Base-by-base conservation (phyloP, 2,113 vertebrate species). In the Anguilla japonica region DNA sequence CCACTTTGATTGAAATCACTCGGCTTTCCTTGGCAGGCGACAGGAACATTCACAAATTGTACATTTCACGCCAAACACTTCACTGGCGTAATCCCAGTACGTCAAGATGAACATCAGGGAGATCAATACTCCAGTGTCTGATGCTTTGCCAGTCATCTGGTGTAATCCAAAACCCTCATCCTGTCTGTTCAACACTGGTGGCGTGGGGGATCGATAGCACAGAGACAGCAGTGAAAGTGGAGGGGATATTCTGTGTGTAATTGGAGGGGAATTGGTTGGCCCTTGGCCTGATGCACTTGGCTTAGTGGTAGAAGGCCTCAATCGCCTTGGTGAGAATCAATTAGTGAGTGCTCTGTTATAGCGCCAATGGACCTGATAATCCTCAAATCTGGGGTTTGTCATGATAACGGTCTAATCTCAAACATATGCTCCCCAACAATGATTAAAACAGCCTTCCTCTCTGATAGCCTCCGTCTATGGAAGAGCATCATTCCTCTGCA, bases 401-500 rank as follows among this genome's bases (percentile, higher is more conserved):
- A 75, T 84, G 86, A 88, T 87, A 84, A 89, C 86, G 82, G 41
- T 7, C 91, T 93, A 91, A 93, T 93, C 92, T 92, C 89, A 90
- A 89, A 92, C 93, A 93, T 92, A 91, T 91, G 91, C 89, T 87
- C 91, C 92, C 93, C 93, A 93, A 91, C 89, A 90, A 91, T 83
- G 91, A 91, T 90, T 92, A 75, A 94, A 93, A 91, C 93, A 91
- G 93, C 88, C 89, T 57, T 82, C 88, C 57, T 89, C 87, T 88
- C 89, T 88, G 86, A 85, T 79, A 90, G 87, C 91, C 85, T n/a
- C 85, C 85, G 87, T 86, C 84, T 7, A 90, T 89, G 5, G 26
- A 26, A 75, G 71, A 34, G 71, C 1, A 75, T 75, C n/a, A 75
- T 75, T 11, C 26, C 5, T 34, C n/a, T 22, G 60, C 92, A 89